Evolutionary conservation across 2,113 vertebrate species (phyloP).

Genomic region (Phalacrocorax brasilianus): DNA sequence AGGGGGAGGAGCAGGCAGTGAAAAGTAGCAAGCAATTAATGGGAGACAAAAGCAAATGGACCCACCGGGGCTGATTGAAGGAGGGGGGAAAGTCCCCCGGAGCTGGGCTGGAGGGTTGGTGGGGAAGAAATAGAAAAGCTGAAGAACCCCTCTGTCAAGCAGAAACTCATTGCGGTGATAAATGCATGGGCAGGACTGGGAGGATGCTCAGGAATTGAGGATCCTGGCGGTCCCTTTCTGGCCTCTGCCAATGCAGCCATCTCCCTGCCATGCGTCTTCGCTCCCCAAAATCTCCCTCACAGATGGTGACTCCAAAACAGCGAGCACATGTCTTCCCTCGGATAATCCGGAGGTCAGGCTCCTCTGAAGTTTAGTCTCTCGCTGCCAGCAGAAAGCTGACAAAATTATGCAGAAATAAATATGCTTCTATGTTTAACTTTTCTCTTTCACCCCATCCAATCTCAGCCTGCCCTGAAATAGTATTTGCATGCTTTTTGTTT

Average conservation of each 20-base stretch:
- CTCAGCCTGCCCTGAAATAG: slow-evolving; percentile 40
- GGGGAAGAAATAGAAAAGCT: background rate
- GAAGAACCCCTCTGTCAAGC: background rate
- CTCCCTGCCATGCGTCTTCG: background rate
- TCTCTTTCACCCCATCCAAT: slow-evolving; percentile 40
- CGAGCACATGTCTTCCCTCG: slow-evolving; percentile 6
- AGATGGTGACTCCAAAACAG: slow-evolving; percentile 19
- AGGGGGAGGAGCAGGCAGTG: slow-evolving; percentile 52
- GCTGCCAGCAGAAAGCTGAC: slow-evolving; percentile 22
- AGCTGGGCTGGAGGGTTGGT: background rate
- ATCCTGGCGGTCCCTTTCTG: background rate
- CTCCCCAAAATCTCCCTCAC: background rate
- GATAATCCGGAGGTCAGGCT: slow-evolving; percentile 12
- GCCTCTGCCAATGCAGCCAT: background rate
- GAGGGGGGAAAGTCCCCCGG: background rate
- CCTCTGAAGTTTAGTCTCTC: slow-evolving; percentile 22
- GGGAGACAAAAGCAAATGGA: slow-evolving; percentile 72
- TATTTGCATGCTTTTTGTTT: slow-evolving; percentile 41
- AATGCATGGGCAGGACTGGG: background rate
- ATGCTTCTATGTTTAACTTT: slow-evolving; percentile 61
- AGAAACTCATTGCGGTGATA: background rate
- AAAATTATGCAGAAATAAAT: slow-evolving; percentile 60
- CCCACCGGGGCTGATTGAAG: slow-evolving; percentile 31
- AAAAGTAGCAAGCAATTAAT: slow-evolving; percentile 73
- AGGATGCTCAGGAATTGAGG: slow-evolving; percentile 58